Evolutionary conservation across 1,140 invertebrate species (phyloP), one percentile per base, ranked within the genome.

Genomic region (Bombus sylvicola): DNA sequence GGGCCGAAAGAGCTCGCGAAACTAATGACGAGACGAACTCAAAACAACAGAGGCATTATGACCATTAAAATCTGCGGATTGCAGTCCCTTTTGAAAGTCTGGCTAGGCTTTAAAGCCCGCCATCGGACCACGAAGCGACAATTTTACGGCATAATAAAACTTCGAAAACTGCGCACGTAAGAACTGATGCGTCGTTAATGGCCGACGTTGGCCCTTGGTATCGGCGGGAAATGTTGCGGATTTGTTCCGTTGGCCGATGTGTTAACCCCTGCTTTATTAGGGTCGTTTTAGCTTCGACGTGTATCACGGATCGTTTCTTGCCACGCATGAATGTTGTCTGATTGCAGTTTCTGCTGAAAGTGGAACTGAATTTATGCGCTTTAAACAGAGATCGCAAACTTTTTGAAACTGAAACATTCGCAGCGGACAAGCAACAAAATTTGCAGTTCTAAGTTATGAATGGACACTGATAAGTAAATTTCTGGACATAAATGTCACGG

Each of bases 11-110:
- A 85, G 53, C 80, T 78, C 82, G 66, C 62, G 87, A 73, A 84
- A 88, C 83, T 89, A 89, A 89, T 86, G 87, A 89, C 88, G 75
- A 85, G 78, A 81, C 80, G 73, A 86, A 89, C 88, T 88, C 83
- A 78, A 89, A 89, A 89, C 64, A 89, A 83, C 77, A 57, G 75
- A 81, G 83, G 74, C 88, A 88, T 89, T 86, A 82, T 69, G 68
- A 83, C 88, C 87, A 89, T 89, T 89, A 88, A 89, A 73, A 85
- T 75, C 75, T 59, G 13, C 15, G 57, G 85, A 87, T 87, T 73
- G 76, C 59, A 66, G 43, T 71, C 73, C 62, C 59, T 64, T 84
- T 57, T 34, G 41, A 64, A 73, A 81, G 64, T 81, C 77, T 62
- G 59, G 66, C 71, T 73, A 57, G 43, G 72, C 81, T 85, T 88